A percentile compares a stretch with the other conserved stretches of the same genome.
Conservation (phyloP, 2,113 vertebrate species). For the Dolichallabes microphthalmus region DNA sequence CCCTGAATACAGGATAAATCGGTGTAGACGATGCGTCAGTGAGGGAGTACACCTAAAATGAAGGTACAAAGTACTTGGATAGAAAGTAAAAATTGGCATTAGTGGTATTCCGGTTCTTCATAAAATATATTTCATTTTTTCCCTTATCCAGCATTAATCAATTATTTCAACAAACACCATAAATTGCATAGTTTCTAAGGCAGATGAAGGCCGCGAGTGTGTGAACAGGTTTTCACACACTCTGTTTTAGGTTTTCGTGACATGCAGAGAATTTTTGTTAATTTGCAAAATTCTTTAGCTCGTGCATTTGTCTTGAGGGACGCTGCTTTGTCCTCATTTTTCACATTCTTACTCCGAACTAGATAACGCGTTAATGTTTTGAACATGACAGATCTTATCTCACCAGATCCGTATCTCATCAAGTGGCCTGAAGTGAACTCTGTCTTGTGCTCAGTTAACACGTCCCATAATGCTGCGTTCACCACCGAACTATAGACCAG, state of each 20-base stretch:
- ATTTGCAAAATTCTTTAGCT: constrained; percentile 37
- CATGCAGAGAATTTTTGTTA: neutral
- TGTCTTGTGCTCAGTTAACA: constrained; percentile 32
- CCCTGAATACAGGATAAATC: too few species aligned
- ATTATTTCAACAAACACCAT: neutral
- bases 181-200: neutral
- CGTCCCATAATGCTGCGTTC: constrained; percentile 9
- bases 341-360: constrained; percentile 46
- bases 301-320: constrained; percentile 31
- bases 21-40: too few species aligned
- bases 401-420: constrained; percentile 37
- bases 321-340: constrained; percentile 45
- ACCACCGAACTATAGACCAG: neutral
- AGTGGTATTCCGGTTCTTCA: neutral
- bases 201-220: neutral
- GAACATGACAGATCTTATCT: constrained; percentile 54
- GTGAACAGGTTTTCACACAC: too few species aligned
- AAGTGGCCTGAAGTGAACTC: constrained; percentile 3
- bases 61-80: neutral
- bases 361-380: constrained; percentile 56
- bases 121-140: neutral
- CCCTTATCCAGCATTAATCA: neutral
- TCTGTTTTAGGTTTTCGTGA: neutral
- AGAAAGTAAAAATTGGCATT: neutral
- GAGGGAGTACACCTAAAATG: too few species aligned